Conservation (phyloP, 2,113 vertebrate species). For the Mixornis gularis region DNA sequence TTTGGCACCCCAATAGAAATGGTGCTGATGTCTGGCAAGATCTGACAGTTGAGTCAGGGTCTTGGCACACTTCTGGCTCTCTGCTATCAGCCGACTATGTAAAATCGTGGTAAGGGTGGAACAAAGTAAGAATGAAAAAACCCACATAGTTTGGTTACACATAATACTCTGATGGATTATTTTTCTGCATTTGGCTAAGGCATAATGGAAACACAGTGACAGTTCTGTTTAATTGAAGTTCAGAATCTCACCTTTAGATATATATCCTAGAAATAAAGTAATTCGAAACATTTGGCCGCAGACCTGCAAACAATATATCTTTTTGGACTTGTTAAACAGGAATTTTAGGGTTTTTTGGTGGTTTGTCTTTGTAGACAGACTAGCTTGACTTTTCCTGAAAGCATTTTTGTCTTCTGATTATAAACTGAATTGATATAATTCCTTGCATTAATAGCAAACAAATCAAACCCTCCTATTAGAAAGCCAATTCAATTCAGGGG, state of each 20-base stretch:
- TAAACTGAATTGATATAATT: conserved; percentile 31
- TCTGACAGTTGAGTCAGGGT: not conserved
- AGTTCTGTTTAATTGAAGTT: not conserved
- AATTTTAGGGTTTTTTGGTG: not conserved
- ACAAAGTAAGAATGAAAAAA: not conserved
- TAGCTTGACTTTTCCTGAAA: conserved; percentile 31
- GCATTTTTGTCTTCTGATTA: conserved; percentile 37
- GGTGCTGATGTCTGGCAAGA: conserved; percentile 1
- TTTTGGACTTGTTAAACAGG: conserved; percentile 66
- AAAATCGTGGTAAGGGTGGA: not conserved
- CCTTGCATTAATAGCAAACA: conserved; percentile 17
- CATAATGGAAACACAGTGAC: not conserved
- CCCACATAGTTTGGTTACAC: not conserved
- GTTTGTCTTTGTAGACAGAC: conserved; percentile 46
- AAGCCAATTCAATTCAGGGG: conserved; percentile 9
- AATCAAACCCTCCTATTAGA: not conserved
- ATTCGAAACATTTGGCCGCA: conserved; percentile 56
- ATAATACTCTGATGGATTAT: not conserved
- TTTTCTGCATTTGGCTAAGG: not conserved
- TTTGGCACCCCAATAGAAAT: not conserved
- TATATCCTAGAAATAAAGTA: not conserved
- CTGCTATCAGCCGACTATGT: not conserved
- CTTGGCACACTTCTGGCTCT: not conserved
- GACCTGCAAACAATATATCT: conserved; percentile 72
- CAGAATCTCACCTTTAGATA: conserved; percentile 16